Conservation (phyloP, 2,797 vertebrate genomes). For the Argya squamiceps region DNA sequence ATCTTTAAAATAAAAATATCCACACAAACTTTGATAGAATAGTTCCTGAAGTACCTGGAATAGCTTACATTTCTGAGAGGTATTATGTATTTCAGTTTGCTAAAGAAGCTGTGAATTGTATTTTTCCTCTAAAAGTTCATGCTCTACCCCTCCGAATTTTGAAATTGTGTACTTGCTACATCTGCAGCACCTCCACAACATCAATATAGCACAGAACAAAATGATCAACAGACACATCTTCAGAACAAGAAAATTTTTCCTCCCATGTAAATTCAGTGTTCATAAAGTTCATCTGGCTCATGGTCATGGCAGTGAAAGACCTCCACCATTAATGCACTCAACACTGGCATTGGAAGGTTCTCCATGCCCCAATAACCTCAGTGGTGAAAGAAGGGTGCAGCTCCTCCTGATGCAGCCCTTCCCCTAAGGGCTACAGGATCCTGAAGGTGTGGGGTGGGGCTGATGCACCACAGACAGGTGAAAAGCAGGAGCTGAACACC, state of each 20-base stretch:
- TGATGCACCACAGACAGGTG: background rate
- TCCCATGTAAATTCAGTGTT: background rate
- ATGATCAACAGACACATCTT: background rate
- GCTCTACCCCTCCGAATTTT: background rate
- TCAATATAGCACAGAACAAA: background rate
- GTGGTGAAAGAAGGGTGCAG: background rate
- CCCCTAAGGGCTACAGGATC: background rate
- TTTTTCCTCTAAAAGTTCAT: background rate
- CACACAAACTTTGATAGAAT: slow-evolving; percentile 3
- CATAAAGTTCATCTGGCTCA: background rate
- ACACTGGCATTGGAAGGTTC: background rate
- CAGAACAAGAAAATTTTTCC: background rate
- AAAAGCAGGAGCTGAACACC: background rate
- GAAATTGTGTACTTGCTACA: background rate
- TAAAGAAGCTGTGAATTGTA: background rate
- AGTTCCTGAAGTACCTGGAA: background rate
- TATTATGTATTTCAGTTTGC: background rate
- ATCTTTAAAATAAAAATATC: slow-evolving; percentile 29
- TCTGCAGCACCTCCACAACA: background rate
- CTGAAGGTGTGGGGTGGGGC: background rate
- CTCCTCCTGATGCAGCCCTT: background rate
- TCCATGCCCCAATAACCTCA: background rate
- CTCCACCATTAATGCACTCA: background rate
- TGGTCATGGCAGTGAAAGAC: background rate
- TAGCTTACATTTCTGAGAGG: background rate